Evolutionary conservation across 2,113 vertebrate species (phyloP).

Genomic region (Atractosteus spatula): DNA sequence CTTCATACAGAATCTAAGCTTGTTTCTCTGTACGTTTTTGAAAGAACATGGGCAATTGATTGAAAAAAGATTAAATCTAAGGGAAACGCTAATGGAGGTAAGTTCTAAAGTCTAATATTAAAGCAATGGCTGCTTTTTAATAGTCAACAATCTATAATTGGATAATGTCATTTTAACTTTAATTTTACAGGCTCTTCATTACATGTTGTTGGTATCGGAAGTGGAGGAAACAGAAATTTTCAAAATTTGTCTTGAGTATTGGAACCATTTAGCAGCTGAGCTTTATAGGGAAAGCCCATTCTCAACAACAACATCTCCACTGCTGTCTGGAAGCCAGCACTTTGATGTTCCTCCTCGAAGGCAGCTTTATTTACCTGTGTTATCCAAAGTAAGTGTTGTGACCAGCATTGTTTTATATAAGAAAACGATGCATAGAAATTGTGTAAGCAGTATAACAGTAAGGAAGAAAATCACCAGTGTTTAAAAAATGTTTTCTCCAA

Average conservation of each 20-base stretch:
- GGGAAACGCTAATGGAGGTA: slow-evolving; percentile 97
- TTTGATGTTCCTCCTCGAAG: slow-evolving; percentile 94
- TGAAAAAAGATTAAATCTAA: slow-evolving; percentile 90
- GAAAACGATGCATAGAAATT: background rate
- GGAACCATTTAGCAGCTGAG: slow-evolving; percentile 97
- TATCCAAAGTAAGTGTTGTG: slow-evolving; percentile 82
- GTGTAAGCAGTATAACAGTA: background rate
- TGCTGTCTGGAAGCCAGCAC: slow-evolving; percentile 93
- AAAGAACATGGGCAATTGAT: slow-evolving; percentile 96
- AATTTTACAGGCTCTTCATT: slow-evolving; percentile 84
- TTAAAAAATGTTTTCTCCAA: slow-evolving; percentile 35
- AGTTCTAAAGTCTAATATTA: slow-evolving; percentile 12
- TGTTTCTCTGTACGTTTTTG: slow-evolving; percentile 97
- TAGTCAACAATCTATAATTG: background rate
- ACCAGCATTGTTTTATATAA: no score
- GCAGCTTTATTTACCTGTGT: slow-evolving; percentile 91
- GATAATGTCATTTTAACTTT: background rate
- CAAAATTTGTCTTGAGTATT: slow-evolving; percentile 98
- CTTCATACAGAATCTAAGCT: slow-evolving; percentile 98
- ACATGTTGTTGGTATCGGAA: slow-evolving; percentile 97
- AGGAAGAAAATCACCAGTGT: background rate
- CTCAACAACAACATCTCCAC: slow-evolving; percentile 88
- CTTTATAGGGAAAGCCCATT: slow-evolving; percentile 95
- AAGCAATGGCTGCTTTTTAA: no score
- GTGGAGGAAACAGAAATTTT: slow-evolving; percentile 99